Conservation (phyloP, 1,140 invertebrate species). For the Drosophila pachea region DNA sequence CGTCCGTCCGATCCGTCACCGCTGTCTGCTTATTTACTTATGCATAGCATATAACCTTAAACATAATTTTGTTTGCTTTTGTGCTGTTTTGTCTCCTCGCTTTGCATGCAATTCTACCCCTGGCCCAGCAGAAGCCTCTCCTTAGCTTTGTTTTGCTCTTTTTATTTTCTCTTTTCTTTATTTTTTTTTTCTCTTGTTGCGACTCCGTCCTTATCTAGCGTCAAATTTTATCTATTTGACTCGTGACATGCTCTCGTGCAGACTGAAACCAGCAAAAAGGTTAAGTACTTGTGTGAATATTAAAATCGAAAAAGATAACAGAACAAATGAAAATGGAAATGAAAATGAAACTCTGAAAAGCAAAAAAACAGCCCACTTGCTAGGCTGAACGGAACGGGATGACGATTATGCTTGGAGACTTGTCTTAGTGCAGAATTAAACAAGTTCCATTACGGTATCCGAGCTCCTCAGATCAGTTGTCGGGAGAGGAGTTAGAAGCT, state of each 20-base stretch:
- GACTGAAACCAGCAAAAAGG: background rate
- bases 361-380: background rate
- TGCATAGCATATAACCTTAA: slow-evolving; percentile 77
- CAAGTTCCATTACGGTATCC: too few species aligned
- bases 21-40: slow-evolving; percentile 69
- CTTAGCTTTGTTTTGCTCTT: slow-evolving; percentile 44
- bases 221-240: slow-evolving; percentile 62
- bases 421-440: too few species aligned
- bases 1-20: slow-evolving; percentile 27
- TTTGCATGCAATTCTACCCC: slow-evolving; percentile 57
- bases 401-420: too few species aligned
- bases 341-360: background rate
- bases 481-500: too few species aligned
- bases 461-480: too few species aligned
- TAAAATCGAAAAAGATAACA: background rate
- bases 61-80: slow-evolving; percentile 76
- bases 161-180: too few species aligned
- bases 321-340: background rate
- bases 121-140: too few species aligned
- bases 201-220: slow-evolving; percentile 29
- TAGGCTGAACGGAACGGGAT: background rate
- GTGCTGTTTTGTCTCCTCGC: slow-evolving; percentile 49
- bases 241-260: slow-evolving; percentile 38
- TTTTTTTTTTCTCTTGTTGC: background rate
- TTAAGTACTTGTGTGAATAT: background rate